A percentile compares a stretch with the other conserved stretches of the same genome.
These are phyloP conservation scores for Charaxes varanes DNA, from an alignment of 1,140 invertebrate species.

Conservation along the genomic window DNA sequence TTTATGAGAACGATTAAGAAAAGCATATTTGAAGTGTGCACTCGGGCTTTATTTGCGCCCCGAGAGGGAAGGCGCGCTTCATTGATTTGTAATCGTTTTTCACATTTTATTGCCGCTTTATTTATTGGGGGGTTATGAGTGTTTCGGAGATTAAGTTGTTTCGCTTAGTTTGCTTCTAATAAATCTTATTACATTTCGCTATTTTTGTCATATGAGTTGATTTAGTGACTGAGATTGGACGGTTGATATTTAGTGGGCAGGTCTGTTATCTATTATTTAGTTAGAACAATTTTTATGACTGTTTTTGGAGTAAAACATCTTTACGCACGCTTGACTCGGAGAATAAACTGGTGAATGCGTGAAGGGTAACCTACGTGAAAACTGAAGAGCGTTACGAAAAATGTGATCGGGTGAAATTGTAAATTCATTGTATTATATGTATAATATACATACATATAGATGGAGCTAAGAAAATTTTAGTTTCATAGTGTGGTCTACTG, in stretches of 20 bases:
- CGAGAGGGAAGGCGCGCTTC: slow-evolving; percentile 63
- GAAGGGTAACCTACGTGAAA: too few relatives aligned
- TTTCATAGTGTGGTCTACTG: too few relatives aligned
- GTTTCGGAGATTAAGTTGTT: slow-evolving; percentile 36
- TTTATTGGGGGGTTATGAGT: slow-evolving; percentile 56
- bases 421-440: too few relatives aligned
- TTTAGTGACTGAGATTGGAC: background rate
- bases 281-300: too few relatives aligned
- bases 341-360: too few relatives aligned
- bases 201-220: slow-evolving; percentile 8
- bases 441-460: too few relatives aligned
- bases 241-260: background rate
- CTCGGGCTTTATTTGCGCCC: slow-evolving; percentile 63
- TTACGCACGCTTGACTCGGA: too few relatives aligned
- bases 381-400: too few relatives aligned
- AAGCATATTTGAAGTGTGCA: slow-evolving; percentile 74
- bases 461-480: too few relatives aligned
- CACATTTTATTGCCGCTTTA: slow-evolving; percentile 61
- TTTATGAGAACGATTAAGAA: slow-evolving; percentile 75
- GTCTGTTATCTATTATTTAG: too few relatives aligned
- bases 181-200: slow-evolving; percentile 23
- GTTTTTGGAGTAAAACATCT: too few relatives aligned
- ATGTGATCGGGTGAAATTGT: too few relatives aligned
- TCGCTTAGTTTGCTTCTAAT: slow-evolving; percentile 36
- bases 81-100: slow-evolving; percentile 73